Conservation (phyloP, 2,888 invertebrate species). For the Coenonympha glycerion region DNA sequence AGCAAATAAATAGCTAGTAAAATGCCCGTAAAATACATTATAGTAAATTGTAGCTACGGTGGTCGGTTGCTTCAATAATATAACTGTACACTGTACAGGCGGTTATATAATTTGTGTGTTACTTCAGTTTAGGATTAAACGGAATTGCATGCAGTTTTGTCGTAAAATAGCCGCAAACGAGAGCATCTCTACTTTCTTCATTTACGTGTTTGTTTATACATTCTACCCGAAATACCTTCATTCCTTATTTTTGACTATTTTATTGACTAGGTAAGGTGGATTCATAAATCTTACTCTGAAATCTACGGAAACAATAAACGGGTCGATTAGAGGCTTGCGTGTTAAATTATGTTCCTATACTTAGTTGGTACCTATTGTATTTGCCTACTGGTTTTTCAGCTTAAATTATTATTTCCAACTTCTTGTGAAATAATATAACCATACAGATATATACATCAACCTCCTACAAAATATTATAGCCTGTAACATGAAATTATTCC, state of each 20-base stretch:
- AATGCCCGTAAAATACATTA: conserved; percentile 16
- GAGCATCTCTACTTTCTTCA: no score
- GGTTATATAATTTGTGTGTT: conserved; percentile 2
- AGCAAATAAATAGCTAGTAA: conserved; percentile 13
- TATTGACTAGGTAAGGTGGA: no score
- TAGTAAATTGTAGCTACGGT: conserved; percentile 11
- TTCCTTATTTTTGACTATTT: no score
- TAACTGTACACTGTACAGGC: conserved; percentile 4
- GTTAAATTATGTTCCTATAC: conserved; percentile 6
- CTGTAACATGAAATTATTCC: no score
- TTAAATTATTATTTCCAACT: no score
- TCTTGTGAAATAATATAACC: no score
- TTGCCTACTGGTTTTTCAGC: no score
- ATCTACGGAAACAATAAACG: not conserved
- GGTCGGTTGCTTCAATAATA: not conserved
- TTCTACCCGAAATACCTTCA: no score
- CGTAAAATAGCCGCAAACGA: not conserved
- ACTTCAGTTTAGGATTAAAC: conserved; percentile 3
- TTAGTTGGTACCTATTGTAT: conserved; percentile 14
- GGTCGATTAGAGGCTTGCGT: conserved; percentile 16
- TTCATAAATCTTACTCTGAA: not conserved
- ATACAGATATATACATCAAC: no score
- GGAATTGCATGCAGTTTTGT: not conserved
- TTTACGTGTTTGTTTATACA: no score
- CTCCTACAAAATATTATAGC: no score